Base-by-base conservation (phyloP, 2,888 invertebrate species). In the Baronia brevicornis region DNA sequence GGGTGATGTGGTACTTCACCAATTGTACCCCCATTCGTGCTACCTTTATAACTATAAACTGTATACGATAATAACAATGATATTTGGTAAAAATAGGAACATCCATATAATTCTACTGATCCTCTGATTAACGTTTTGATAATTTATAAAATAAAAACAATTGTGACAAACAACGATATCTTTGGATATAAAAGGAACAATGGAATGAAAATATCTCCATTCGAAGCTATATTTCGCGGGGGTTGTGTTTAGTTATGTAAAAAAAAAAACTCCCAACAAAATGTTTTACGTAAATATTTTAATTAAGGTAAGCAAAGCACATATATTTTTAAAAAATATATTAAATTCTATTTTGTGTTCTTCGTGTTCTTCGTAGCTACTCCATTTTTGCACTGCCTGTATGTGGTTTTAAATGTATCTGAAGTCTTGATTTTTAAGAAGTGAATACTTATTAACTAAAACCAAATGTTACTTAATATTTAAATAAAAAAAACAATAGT, bases 141-240 rank as follows among this genome's bases (percentile, higher is more conserved):
- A 73, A 61, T 66, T 55, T 60, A 64, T 60, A 70, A 56, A 54
- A 60, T 56, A 57, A 48, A 35, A 48, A 57, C 54, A 60, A 62
- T 66, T 55, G 59, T 56, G 46, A 51, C 39, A 48, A 54, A 54
- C 58, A 56, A 48, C 50, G 67, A 69, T 70, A 60, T 54, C 50
- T 37, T 13, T 14, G 43, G 46, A 58, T 78, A 79, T 77, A 78
- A 75, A 74, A 69, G 61, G 65, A 51, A 47, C 28, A 41, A 36
- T 35, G 5, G 28, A 38, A 38, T 28, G 26, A 34, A 34, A 43
- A 49, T 36, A 39, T 31, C 46, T 57, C 63, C 67, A 72, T 46
- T 31, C 30, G 5, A 31, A 14, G 6, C 19, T 24, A 14, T 4
- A 11, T 14, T 22, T 7, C 27, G 3, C 19, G 2, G 9, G 8